A percentile compares a stretch with the other conserved stretches of the same genome.
Conservation (phyloP, 2,888 invertebrate species). For the Zygogramma bicolorata region DNA sequence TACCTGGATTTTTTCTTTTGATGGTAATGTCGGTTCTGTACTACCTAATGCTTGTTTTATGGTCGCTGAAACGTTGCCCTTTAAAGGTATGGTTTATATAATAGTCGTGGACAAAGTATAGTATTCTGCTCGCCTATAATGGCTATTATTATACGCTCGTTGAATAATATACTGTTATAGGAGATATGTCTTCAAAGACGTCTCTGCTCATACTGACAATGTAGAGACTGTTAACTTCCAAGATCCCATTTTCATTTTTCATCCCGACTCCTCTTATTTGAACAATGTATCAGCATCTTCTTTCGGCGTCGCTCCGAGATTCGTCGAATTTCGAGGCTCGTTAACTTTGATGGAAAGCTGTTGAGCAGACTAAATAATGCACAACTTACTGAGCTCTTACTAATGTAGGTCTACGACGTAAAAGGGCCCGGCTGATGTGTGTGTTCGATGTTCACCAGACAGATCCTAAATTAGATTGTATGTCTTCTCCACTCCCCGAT, state of each 20-base stretch:
- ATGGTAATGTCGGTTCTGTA: no score
- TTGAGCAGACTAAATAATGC: slow-evolving; percentile 5
- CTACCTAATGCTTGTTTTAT: no score
- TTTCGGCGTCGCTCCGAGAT: background rate
- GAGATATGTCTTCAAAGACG: no score
- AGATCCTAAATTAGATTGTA: slow-evolving; percentile 3
- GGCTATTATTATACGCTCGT: no score
- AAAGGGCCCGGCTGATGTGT: background rate
- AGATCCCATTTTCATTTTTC: slow-evolving; percentile 5
- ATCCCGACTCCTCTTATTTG: background rate
- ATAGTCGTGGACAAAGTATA: no score
- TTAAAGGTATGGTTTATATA: no score
- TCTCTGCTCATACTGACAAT: no score
- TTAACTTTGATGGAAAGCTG: slow-evolving; percentile 9
- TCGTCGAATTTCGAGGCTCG: slow-evolving; percentile 8
- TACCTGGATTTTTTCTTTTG: no score
- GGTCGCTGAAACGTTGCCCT: no score
- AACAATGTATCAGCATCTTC: slow-evolving; percentile 10
- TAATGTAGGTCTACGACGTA: background rate
- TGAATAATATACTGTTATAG: no score
- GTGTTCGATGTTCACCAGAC: slow-evolving; percentile 4
- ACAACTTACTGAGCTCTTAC: background rate
- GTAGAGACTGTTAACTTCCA: no score
- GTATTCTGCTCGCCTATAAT: no score
- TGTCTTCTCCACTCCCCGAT: background rate